Percentiles rank a stretch among this genome's conserved stretches.
Conservation (phyloP, 2,888 invertebrate species). For the Stenchaetothrips biformis region DNA sequence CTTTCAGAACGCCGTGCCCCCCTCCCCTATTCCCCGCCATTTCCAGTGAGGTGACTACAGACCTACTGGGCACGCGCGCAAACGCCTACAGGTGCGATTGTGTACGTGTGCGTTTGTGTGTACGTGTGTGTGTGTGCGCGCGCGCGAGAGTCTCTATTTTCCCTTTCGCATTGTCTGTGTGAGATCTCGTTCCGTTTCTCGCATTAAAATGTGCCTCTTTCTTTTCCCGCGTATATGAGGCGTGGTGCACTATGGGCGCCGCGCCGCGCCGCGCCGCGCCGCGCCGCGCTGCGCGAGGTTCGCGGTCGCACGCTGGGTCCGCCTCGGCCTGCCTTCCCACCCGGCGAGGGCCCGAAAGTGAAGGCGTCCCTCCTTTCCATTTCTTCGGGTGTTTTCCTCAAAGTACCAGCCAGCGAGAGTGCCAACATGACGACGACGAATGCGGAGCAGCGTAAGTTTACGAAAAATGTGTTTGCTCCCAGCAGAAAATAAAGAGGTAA, state of each 20-base stretch:
- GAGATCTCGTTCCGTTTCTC: neutral
- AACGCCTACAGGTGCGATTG: too few species aligned
- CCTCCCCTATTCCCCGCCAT: neutral
- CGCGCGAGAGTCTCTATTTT: neutral
- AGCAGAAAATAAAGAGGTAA: too few species aligned
- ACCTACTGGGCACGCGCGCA: too few species aligned
- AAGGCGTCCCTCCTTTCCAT: neutral
- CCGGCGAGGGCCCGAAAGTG: neutral
- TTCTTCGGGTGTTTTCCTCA: too few species aligned
- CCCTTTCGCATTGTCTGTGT: slow-evolving; percentile 1
- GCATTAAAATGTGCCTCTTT: neutral
- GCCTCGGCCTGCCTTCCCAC: neutral
- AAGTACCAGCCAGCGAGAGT: too few species aligned
- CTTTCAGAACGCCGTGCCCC: neutral
- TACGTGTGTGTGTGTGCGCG: neutral
- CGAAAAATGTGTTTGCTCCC: too few species aligned
- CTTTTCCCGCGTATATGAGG: neutral
- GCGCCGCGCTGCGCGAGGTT: neutral
- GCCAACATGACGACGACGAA: too few species aligned
- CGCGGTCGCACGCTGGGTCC: neutral
- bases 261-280: neutral
- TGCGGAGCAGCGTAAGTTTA: too few species aligned
- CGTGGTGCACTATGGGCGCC: neutral
- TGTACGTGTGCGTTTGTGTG: too few species aligned
- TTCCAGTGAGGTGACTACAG: neutral